Conservation (phyloP, 2,888 invertebrate species). For the Punctoribates punctum region DNA sequence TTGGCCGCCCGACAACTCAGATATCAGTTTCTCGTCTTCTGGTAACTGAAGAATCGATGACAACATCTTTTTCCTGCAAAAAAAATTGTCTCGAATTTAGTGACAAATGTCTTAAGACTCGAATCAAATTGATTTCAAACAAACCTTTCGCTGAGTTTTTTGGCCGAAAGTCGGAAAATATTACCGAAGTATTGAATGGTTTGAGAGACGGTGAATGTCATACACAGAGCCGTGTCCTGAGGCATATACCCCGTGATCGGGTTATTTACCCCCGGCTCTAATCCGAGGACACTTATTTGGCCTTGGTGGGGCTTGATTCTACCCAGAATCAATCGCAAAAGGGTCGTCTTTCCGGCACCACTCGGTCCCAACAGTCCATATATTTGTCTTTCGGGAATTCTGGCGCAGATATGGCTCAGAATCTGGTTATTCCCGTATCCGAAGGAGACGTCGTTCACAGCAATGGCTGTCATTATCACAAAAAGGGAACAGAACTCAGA, state of each 20-base stretch:
- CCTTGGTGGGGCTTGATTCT: conserved; percentile 30
- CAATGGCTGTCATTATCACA: conserved; percentile 36
- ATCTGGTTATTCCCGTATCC: conserved; percentile 10
- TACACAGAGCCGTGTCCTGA: conserved; percentile 38
- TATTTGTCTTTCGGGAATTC: conserved; percentile 36
- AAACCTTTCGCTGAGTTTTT: conserved; percentile 30
- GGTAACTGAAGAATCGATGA: conserved; percentile 28
- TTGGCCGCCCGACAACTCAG: conserved; percentile 38
- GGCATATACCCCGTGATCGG: conserved; percentile 41
- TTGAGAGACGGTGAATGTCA: conserved; percentile 38
- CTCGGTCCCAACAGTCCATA: conserved; percentile 40
- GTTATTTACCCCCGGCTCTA: conserved; percentile 33
- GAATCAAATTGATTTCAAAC: neutral
- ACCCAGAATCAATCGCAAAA: conserved; percentile 33
- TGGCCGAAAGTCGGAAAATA: conserved; percentile 32
- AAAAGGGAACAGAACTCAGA: conserved; percentile 59
- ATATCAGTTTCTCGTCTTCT: conserved; percentile 33
- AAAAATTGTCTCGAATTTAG: neutral
- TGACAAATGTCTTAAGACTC: no score
- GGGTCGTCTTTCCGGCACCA: conserved; percentile 40
- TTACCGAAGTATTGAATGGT: conserved; percentile 38
- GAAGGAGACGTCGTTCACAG: conserved; percentile 30
- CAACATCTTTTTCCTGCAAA: conserved; percentile 22
- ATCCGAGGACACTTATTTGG: conserved; percentile 23
- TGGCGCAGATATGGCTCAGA: conserved; percentile 34